Base-by-base conservation (phyloP, 2,113 vertebrate genomes). In the Phocoena phocoena region DNA sequence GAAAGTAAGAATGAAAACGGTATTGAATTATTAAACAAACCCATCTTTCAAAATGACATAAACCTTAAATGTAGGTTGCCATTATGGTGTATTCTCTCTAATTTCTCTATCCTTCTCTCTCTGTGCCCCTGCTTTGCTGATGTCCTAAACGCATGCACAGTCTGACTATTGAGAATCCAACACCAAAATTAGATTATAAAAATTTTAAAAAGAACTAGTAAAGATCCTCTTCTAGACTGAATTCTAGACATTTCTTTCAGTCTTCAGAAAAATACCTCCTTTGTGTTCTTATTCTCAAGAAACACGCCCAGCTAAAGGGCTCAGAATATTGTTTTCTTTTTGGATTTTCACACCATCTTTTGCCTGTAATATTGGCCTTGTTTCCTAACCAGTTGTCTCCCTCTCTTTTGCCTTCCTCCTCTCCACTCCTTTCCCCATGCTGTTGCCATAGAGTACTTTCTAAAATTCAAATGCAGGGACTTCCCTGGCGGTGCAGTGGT, bases 1-100 rank as follows among this genome's bases (percentile, higher is more conserved):
- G 31, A 92, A 88, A 77, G 18, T 41, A 36, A 96, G 95, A 90
- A 83, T 88, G 25, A 85, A 92, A 88, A 89, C 13, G 67, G 11
- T 55, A 68, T 58, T 8, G 26, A 38, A 55, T 68, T 60, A 20
- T 83, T 63, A 62, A 86, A 67, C 88, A 38, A 65, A 77, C 6
- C 76, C 47, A 91, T 58, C 33, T 95, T 94, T 88, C 12, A 71
- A 88, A 76, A 33, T 70, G 50, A 23, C 4, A 65, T 31, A 71
- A 23, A 67, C 20, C 31, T 77, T 96, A 89, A 88, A 83, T 44
- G 21, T 47, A 50, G 60, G 8, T 33, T 62, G 14, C 9, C 25
- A 81, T 44, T 77, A 31, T 8, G 50, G 44, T 74, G 23, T 47
- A 10, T 84, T 90, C 14, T 38, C 77, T 77, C 68, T 90, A n/a